Base-by-base conservation (phyloP, 2,113 vertebrate genomes). In the Cathartes aura region DNA sequence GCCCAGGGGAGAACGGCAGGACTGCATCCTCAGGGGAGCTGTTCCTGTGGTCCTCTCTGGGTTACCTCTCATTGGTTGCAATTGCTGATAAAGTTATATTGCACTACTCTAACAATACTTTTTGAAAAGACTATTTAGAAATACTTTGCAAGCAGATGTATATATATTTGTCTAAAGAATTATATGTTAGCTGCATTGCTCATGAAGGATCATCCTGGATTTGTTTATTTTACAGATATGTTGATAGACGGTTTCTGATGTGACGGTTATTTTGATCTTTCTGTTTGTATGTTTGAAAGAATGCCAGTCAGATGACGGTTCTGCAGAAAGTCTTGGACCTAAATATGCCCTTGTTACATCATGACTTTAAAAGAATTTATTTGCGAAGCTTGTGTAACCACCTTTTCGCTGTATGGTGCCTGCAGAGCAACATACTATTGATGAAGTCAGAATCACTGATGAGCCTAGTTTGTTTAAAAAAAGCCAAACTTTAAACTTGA, bases 51-150 rank as follows among this genome's bases (percentile, higher is more conserved):
- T 95, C 90, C 82, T 74, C 82, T 82, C 47, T 43, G 80, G 72
- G 90, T 70, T 87, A 96, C 81, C 86, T 94, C 73, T 81, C 64
- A 16, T 82, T 70, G 90, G 53, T 93, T 96, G 92, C 83, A 93
- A 64, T 53, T 88, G 91, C 79, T 96, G 62, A 48, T 93, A 34
- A 94, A 82, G 91, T 95, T 97, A 90, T 96, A 98, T 98, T 98
- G 97, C 97, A 98, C 97, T 98, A 98, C 52, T 98, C 92, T 97
- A 92, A 97, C 84, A 95, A 95, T 70, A 97, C 73, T 96, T 90
- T 90, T 97, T 64, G 91, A 93, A 89, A 82, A 93, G 72, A 87
- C 43, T 94, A 88, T 94, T 97, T 94, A 97, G 86, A 96, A 96
- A 94, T 81, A 95, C 55, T 97, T 94, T 79, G 94, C 72, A 70